Percentiles rank a stretch among this genome's conserved stretches.
phyloP scores from a whole-genome alignment of 2,888 invertebrate genomes.

The Lutraria lutraria region DNA sequence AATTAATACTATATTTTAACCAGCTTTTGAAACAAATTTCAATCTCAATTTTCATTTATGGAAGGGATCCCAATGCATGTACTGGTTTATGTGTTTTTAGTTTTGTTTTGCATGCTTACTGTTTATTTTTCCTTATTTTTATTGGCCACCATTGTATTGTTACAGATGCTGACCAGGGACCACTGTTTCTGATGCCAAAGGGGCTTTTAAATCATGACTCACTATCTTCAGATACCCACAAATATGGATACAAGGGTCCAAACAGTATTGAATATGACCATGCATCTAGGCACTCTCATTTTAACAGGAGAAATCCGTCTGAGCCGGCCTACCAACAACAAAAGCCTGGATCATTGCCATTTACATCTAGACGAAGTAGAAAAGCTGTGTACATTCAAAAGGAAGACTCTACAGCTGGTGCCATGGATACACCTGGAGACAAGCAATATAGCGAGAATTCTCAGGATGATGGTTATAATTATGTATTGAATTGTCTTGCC shows the following conservation, averaged over 20 bases:
- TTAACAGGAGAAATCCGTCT: slow-evolving; percentile 51
- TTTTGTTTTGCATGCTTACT: slow-evolving; percentile 24
- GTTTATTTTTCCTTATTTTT: slow-evolving; percentile 27
- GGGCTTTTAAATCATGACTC: slow-evolving; percentile 14
- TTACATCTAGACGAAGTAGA: background rate
- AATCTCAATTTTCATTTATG: too few relatives aligned
- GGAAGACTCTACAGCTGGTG: background rate
- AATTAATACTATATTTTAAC: too few relatives aligned
- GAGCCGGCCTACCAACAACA: slow-evolving; percentile 41
- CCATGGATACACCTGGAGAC: slow-evolving; percentile 16
- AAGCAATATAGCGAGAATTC: slow-evolving; percentile 29
- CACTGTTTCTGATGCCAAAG: slow-evolving; percentile 54
- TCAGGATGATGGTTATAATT: slow-evolving; percentile 50
- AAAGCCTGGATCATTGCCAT: background rate
- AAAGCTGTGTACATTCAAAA: background rate
- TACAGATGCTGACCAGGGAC: slow-evolving; percentile 50
- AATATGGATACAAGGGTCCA: slow-evolving; percentile 15
- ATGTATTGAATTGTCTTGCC: slow-evolving; percentile 56
- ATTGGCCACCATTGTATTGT: slow-evolving; percentile 50
- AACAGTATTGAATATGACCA: slow-evolving; percentile 15
- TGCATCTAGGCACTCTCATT: slow-evolving; percentile 26
- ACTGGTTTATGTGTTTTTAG: slow-evolving; percentile 6
- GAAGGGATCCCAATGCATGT: background rate
- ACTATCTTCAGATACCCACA: slow-evolving; percentile 6
- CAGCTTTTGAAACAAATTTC: too few relatives aligned